phyloP scores from a whole-genome alignment of 2,113 vertebrate species.

The Corvus cornix region DNA sequence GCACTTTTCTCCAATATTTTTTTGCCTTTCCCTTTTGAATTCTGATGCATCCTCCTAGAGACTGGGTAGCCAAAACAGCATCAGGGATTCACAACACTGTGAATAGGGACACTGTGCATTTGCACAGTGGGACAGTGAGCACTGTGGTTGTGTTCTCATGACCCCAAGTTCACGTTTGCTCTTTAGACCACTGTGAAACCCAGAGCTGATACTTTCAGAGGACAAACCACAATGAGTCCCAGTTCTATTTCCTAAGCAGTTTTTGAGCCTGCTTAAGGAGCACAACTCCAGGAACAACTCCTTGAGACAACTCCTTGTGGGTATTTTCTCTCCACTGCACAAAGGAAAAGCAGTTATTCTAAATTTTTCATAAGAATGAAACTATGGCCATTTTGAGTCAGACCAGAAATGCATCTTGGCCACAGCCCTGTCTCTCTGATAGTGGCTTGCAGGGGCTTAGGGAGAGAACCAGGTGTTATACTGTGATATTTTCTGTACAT shows the following conservation, averaged over 20 bases:
- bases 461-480: background rate
- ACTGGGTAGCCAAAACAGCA: background rate
- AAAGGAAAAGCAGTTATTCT: background rate
- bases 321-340: background rate
- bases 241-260: background rate
- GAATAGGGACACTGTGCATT: background rate
- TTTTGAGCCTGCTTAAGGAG: background rate
- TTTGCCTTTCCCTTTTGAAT: background rate
- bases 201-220: background rate
- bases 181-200: background rate
- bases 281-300: background rate
- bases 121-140: background rate
- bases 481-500: background rate
- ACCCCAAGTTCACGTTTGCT: background rate
- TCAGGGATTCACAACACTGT: background rate
- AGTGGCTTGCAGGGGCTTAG: background rate
- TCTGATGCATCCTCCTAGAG: background rate
- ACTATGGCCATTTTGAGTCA: background rate
- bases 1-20: background rate
- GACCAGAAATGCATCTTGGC: background rate
- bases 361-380: background rate
- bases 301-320: background rate
- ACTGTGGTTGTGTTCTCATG: background rate
- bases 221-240: background rate
- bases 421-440: background rate